phyloP scores from a whole-genome alignment of 2,888 invertebrate species.

The Nymphalis polychloros region DNA sequence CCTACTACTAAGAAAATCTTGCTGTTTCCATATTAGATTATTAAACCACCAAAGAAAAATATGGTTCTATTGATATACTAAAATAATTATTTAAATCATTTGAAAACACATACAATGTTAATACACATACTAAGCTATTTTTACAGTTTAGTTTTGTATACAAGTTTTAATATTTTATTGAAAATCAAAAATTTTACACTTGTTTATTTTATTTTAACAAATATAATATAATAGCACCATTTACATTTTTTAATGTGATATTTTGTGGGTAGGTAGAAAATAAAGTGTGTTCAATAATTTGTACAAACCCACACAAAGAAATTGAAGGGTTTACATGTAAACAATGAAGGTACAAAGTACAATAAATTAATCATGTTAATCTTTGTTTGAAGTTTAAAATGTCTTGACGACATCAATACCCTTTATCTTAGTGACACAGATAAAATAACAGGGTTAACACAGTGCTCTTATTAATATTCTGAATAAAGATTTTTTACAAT shows the following conservation, averaged over 20 bases:
- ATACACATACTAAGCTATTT: too few relatives aligned
- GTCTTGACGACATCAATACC: neutral
- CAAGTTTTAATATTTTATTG: too few relatives aligned
- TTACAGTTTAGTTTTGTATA: too few relatives aligned
- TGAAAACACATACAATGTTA: too few relatives aligned
- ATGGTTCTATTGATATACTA: too few relatives aligned
- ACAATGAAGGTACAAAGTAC: neutral
- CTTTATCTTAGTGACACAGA: neutral
- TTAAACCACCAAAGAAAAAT: too few relatives aligned
- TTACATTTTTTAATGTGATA: neutral
- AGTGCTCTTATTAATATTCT: neutral
- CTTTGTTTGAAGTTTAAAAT: constrained; percentile 1
- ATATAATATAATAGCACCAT: too few relatives aligned
- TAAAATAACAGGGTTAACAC: neutral
- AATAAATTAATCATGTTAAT: neutral
- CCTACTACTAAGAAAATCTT: too few relatives aligned
- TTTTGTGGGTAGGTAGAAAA: neutral
- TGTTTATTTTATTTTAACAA: too few relatives aligned
- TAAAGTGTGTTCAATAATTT: neutral
- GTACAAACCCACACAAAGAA: neutral
- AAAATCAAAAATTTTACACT: too few relatives aligned
- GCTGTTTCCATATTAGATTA: too few relatives aligned
- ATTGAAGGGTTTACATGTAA: neutral
- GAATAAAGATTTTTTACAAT: neutral
- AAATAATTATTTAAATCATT: too few relatives aligned